Conservation (phyloP, 2,113 vertebrate genomes). For the Calypte anna region DNA sequence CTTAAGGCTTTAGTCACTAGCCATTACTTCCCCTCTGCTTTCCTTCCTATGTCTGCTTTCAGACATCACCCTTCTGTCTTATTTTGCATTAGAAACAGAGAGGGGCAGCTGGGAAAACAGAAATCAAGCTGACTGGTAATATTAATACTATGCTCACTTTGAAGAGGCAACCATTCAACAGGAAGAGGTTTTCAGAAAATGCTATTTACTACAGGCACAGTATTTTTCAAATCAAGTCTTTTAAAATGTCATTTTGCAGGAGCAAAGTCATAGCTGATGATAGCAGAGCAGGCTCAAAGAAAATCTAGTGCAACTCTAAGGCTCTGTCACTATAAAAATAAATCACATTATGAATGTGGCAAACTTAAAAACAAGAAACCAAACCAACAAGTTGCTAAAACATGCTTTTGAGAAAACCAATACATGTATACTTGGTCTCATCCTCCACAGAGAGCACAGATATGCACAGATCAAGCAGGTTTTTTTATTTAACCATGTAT, state of each 20-base stretch:
- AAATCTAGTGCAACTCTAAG: neutral
- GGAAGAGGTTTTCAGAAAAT: slow-evolving; percentile 36
- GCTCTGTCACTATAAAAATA: neutral
- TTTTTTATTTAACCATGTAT: neutral
- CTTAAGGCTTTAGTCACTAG: neutral
- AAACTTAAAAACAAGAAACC: neutral
- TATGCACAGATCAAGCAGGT: neutral
- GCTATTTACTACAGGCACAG: neutral
- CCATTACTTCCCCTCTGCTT: neutral
- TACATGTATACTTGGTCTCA: neutral
- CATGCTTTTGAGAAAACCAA: neutral
- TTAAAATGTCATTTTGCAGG: neutral
- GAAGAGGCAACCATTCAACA: neutral
- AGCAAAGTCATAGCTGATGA: neutral
- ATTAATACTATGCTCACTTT: neutral
- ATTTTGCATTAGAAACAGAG: neutral
- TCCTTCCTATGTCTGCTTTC: neutral
- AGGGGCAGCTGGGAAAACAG: neutral
- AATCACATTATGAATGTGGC: neutral
- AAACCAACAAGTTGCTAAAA: neutral
- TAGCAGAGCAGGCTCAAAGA: neutral
- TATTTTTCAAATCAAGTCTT: neutral
- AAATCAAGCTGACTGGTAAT: neutral
- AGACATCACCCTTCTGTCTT: neutral
- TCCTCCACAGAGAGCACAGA: neutral